These are phyloP conservation scores for Plestiodon gilberti DNA, from an alignment of 2,113 vertebrate genomes.

Conservation along the genomic window DNA sequence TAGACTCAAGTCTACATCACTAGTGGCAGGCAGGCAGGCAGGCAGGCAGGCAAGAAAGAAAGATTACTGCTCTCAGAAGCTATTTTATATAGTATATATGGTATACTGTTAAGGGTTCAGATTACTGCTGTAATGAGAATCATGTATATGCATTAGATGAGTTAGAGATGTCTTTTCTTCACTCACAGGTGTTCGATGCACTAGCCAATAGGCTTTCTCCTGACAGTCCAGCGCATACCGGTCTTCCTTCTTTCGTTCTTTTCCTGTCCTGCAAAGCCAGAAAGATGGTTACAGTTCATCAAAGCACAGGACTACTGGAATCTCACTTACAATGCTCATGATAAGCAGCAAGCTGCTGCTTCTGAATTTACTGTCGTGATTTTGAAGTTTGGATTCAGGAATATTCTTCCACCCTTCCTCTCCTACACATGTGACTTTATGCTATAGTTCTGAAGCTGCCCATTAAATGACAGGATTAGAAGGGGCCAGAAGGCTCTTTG, in stretches of 20 bases:
- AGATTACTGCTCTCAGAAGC: too few species aligned
- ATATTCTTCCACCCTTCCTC: not conserved
- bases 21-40: too few species aligned
- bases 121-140: not conserved
- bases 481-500: not conserved
- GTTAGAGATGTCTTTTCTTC: accelerated
- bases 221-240: constrained; percentile 93
- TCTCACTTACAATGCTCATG: not conserved
- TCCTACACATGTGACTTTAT: not conserved
- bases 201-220: constrained; percentile 97
- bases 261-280: constrained; percentile 85
- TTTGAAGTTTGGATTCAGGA: not conserved
- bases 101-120: not conserved
- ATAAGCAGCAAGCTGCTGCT: not conserved
- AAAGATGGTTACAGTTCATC: not conserved
- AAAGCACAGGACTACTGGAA: accelerated
- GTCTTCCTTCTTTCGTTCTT: constrained; percentile 93
- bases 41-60: too few species aligned
- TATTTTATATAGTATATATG: too few species aligned
- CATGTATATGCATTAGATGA: not conserved
- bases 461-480: not conserved
- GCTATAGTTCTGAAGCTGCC: not conserved
- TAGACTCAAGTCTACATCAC: too few species aligned
- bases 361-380: not conserved
- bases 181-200: constrained; percentile 92